Base-by-base conservation (phyloP, 1,140 invertebrate genomes). In the Dolichoris vasculosae region DNA sequence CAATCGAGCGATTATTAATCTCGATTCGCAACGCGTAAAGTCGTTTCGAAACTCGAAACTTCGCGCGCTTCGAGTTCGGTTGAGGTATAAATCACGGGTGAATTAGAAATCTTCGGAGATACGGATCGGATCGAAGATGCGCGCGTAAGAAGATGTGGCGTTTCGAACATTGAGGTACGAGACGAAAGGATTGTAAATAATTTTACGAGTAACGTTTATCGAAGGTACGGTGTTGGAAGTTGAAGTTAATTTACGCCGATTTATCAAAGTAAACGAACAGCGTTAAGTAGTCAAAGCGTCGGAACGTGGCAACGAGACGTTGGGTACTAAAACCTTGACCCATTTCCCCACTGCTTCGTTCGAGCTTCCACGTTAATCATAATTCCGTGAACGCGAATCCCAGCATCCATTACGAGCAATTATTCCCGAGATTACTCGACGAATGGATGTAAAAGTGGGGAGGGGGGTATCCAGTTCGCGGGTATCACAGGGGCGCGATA, bases 301-400 rank as follows among this genome's bases (percentile, higher is more conserved):
- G 26, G 20, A 59, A 26, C 23, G 26, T 26, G 26, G 2, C 55
- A 13, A 38, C 1, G 20, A 6, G 32, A 13, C 15, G 8, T 38
- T 69, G 2, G 35, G 40, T 26, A 40, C 13, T 55, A 73, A 83
- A 77, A 38, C 71, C 73, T 83, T 77, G 82, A 83, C 82, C 82
- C 40, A 67, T 48, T 77, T 83, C 20, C 38, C 51, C 9, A 63
- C 6, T 59, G 81, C 23, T 38, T 80, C 59, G 30, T 0, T 67
- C 40, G 43, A 73, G 23, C 17, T 43, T 43, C 9, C 75, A 43
- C 43, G 26, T 55, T 59, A 26, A 59, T 4, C 55, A 23, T 13
- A 26, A 59, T 59, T 59, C 55, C 23, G 55, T 26, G 23, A 26
- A 26, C 13, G 55, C 23, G 13, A 59, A 59, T 26, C 23, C 55